Evolutionary conservation across 2,888 invertebrate genomes (phyloP).

Genomic region (Therioaphis trifolii): DNA sequence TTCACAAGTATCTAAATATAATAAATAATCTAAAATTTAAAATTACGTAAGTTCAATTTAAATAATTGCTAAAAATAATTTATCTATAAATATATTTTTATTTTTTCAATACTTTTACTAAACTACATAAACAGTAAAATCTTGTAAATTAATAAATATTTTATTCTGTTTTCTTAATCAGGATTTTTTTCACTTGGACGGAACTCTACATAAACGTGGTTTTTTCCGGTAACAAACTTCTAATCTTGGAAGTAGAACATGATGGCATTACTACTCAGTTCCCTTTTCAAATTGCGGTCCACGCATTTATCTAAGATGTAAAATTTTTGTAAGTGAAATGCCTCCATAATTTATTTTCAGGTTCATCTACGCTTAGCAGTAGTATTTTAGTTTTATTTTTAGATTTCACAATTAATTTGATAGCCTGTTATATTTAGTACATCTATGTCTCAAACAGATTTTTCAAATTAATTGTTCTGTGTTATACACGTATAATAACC

Average conservation of each 20-base stretch:
- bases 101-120: constrained; percentile 10
- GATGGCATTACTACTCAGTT: constrained; percentile 33
- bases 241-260: constrained; percentile 21
- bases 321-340: constrained; percentile 27
- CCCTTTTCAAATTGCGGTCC: constrained; percentile 12
- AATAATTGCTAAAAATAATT: not conserved
- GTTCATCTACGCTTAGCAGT: constrained; percentile 5
- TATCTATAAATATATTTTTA: constrained; percentile 16
- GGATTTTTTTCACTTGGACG: constrained; percentile 6
- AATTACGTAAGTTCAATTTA: constrained; percentile 9
- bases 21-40: not conserved
- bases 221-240: not conserved
- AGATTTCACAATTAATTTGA: constrained; percentile 10
- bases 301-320: constrained; percentile 24
- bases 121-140: constrained; percentile 7
- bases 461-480: constrained; percentile 24
- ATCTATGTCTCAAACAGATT: constrained; percentile 13
- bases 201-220: not conserved
- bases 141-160: not conserved
- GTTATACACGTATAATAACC: constrained; percentile 24
- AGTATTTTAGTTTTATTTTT: constrained; percentile 5
- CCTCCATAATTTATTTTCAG: constrained; percentile 29
- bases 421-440: constrained; percentile 17
- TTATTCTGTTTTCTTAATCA: constrained; percentile 9
- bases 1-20: constrained; percentile 11